phyloP scores from a whole-genome alignment of 2,888 invertebrate genomes.

The Branchinecta sandiegonensis region DNA sequence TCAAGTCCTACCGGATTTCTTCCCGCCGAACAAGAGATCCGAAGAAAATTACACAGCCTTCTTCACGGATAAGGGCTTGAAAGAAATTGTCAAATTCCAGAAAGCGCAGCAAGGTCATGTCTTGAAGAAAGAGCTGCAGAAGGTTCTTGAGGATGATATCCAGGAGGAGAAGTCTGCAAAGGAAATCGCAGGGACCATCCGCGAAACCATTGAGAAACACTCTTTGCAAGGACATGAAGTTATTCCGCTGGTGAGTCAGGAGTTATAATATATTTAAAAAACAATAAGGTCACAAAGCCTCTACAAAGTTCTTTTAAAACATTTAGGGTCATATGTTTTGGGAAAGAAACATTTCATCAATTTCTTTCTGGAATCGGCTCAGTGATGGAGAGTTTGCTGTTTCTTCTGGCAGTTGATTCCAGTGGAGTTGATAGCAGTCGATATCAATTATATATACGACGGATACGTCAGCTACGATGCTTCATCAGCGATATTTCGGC shows the following conservation, averaged over 20 bases:
- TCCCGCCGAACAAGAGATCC: conserved; percentile 83
- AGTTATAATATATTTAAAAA: no score
- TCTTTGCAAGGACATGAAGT: conserved; percentile 81
- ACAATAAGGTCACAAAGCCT: no score
- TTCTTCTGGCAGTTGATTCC: no score
- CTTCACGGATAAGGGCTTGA: conserved; percentile 63
- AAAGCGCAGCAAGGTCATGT: conserved; percentile 50
- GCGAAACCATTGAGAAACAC: conserved; percentile 67
- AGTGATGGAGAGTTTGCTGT: no score
- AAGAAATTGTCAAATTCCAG: conserved; percentile 50
- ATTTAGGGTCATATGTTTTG: no score
- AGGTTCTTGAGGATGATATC: conserved; percentile 62
- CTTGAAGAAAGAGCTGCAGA: conserved; percentile 61
- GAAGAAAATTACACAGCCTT: conserved; percentile 63
- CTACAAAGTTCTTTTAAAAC: no score
- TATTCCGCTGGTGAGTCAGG: conserved; percentile 56
- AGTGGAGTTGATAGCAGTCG: no score
- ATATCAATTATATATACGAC: no score
- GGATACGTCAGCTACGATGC: no score
- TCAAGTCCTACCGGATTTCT: conserved; percentile 71
- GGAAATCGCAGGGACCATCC: conserved; percentile 68
- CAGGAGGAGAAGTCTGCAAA: conserved; percentile 70
- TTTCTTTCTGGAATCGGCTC: no score
- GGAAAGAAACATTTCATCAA: no score
- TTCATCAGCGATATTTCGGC: no score